phyloP scores from a whole-genome alignment of 1,140 invertebrate genomes.

The Scylla paramamosain region DNA sequence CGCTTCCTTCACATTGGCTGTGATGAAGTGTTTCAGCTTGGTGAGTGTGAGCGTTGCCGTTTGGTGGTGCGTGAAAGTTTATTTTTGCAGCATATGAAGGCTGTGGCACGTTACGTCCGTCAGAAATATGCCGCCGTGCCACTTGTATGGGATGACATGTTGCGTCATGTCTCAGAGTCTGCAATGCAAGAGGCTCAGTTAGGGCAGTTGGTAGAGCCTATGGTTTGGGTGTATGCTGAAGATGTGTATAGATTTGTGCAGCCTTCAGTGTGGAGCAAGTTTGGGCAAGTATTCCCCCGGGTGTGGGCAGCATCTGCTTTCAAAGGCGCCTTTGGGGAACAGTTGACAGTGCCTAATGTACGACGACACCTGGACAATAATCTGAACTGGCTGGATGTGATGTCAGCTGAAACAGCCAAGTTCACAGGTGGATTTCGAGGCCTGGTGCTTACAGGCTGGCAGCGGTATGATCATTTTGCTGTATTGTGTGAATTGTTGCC shows the following conservation, averaged over 20 bases:
- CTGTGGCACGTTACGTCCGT: slow-evolving; percentile 80
- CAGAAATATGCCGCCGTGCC: slow-evolving; percentile 81
- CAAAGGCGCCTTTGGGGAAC: slow-evolving; percentile 87
- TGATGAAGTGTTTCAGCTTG: slow-evolving; percentile 87
- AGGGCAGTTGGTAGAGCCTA: slow-evolving; percentile 89
- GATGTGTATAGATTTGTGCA: slow-evolving; percentile 84
- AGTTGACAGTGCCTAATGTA: slow-evolving; percentile 85
- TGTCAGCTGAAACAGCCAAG: slow-evolving; percentile 82
- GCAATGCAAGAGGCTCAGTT: slow-evolving; percentile 84
- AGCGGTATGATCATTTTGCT: slow-evolving; percentile 95
- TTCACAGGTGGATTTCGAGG: slow-evolving; percentile 85
- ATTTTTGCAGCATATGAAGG: slow-evolving; percentile 79
- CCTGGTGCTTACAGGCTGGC: slow-evolving; percentile 83
- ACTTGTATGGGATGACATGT: slow-evolving; percentile 98
- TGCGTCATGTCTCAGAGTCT: slow-evolving; percentile 84
- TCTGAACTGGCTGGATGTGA: slow-evolving; percentile 86
- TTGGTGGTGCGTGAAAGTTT: slow-evolving; percentile 81
- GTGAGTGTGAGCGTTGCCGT: slow-evolving; percentile 88
- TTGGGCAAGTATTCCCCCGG: slow-evolving; percentile 89
- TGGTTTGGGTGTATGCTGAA: slow-evolving; percentile 90
- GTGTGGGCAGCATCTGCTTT: slow-evolving; percentile 97
- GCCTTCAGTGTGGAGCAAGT: slow-evolving; percentile 88
- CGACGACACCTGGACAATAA: slow-evolving; percentile 87
- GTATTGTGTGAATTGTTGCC: slow-evolving; percentile 95
- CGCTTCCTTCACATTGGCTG: slow-evolving; percentile 84